Conservation (phyloP, 2,797 vertebrate genomes). For the Cryptoprocta ferox region DNA sequence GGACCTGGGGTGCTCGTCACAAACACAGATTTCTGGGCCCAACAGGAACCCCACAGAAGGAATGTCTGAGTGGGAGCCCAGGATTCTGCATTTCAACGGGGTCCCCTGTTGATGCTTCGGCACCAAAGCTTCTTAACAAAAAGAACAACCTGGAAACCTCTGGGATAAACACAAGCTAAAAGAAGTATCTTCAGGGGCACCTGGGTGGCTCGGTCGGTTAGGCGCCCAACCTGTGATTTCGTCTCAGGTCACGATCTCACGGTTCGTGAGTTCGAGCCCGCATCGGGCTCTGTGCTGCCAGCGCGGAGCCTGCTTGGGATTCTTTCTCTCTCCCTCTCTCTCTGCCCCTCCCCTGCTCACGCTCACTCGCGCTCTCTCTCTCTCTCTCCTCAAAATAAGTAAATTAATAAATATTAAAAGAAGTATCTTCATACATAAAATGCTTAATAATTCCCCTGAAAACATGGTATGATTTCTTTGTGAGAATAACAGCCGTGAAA, state of each 20-base stretch:
- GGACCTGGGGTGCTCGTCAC: rapidly evolving
- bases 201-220: too few relatives aligned
- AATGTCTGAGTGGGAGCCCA: not conserved
- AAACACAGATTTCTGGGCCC: not conserved
- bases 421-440: slow-evolving; percentile 35
- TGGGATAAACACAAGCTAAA: not conserved
- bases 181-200: not conserved
- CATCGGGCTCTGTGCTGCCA: too few relatives aligned
- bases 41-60: not conserved
- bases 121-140: not conserved
- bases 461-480: not conserved
- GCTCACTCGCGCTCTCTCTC: too few relatives aligned
- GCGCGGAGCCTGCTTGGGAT: too few relatives aligned
- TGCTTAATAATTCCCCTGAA: not conserved
- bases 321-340: too few relatives aligned
- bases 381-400: too few relatives aligned
- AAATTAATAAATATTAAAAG: not conserved
- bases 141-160: not conserved
- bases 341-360: too few relatives aligned
- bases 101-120: not conserved
- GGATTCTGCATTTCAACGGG: not conserved
- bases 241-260: too few relatives aligned
- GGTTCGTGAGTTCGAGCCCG: too few relatives aligned
- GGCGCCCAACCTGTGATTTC: too few relatives aligned
- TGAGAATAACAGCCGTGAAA: slow-evolving; percentile 17